Base-by-base conservation (phyloP, 2,888 invertebrate species). In the Drosophila hawaiiensis region DNA sequence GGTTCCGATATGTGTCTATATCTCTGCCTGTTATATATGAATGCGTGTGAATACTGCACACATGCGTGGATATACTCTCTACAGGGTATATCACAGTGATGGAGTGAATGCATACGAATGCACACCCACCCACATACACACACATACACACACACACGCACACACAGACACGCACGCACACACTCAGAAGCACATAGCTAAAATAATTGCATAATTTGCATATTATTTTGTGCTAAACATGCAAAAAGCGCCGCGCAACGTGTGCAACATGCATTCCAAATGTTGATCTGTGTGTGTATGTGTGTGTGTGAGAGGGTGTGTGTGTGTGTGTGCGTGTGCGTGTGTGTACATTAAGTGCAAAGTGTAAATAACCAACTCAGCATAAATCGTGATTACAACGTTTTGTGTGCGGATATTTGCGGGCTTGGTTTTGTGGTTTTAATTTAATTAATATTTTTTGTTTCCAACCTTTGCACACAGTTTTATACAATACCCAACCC, bases 331-430 rank as follows among this genome's bases (percentile, higher is more conserved):
- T 50, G 58, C 41, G 37, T 50, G 60, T 56, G 22, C 47, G 62
- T 77, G 69, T 77, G 78, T 79, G 79, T 86, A 76, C 79, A 85
- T 89, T 89, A 91, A 88, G 79, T 89, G 87, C 83, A 89, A 89
- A 86, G 89, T 86, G 90, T 84, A 91, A 90, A 89, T 89, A 91
- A 89, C 82, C 74, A 78, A 91, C 79, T 91, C 91, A 91, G 91
- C 91, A 91, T 92, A 91, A 92, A 92, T 92, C 84, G 91, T 91
- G 92, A 91, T 92, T 92, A 92, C 91, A 91, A 91, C 85, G 90
- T 91, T 90, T 87, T 90, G 82, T 84, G 76, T 91, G 91, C 88
- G 91, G 82, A 91, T 90, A 86, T 91, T 83, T 91, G 91, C 91
- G 90, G 90, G 91, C 88, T 91, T 83, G 92, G 92, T 91, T 91